phyloP scores from a whole-genome alignment of 2,888 invertebrate genomes.

The Cantharis rufa region DNA sequence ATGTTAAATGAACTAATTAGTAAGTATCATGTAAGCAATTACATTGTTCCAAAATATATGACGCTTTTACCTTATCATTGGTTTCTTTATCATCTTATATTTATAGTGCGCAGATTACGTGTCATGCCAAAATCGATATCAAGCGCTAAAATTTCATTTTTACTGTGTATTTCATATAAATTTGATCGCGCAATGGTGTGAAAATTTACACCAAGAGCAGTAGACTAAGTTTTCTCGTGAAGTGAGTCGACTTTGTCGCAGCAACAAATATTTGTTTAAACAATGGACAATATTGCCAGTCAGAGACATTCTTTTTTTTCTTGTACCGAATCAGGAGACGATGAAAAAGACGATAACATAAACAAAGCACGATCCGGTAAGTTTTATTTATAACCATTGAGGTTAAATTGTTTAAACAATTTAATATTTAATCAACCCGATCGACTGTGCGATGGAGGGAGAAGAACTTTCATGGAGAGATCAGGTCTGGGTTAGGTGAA shows the following conservation, averaged over 20 bases:
- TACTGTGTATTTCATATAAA: conserved; percentile 14
- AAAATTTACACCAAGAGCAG: conserved; percentile 5
- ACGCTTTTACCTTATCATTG: not conserved
- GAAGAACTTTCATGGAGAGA: not conserved
- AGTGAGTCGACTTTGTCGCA: not conserved
- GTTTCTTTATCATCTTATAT: not conserved
- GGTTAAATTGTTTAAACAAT: conserved; percentile 30
- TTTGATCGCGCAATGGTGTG: conserved; percentile 11
- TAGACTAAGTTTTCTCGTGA: not conserved
- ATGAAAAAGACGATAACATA: conserved; percentile 31
- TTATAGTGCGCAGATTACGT: conserved; percentile 19
- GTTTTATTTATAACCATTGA: conserved; percentile 22
- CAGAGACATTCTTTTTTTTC: conserved; percentile 8
- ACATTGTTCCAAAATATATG: not conserved
- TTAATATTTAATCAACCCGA: not conserved
- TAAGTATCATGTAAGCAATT: not conserved
- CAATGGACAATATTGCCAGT: conserved; percentile 33
- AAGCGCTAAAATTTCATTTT: conserved; percentile 4
- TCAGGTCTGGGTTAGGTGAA: not conserved
- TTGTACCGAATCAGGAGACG: conserved; percentile 27
- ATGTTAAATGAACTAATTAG: not conserved
- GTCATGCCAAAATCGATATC: conserved; percentile 20
- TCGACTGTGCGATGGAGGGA: not conserved
- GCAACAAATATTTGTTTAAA: not conserved
- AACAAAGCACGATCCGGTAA: conserved; percentile 46